These are phyloP conservation scores for Diploscapter pachys DNA, from an alignment of 1,140 invertebrate species.

Conservation along the genomic window DNA sequence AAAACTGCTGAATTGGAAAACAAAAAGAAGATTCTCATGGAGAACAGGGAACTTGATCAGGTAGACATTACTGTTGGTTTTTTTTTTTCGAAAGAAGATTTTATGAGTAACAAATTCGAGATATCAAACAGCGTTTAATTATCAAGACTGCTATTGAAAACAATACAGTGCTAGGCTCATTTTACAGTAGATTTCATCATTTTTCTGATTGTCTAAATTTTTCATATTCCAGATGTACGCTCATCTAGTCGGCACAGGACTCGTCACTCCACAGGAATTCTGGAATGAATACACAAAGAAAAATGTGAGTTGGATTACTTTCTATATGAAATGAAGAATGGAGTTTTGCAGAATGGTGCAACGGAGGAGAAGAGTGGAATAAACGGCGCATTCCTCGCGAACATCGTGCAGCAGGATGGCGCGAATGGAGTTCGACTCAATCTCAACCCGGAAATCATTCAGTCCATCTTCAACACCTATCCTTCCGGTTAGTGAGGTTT, in stretches of 20 bases:
- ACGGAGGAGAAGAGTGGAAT: slow-evolving; percentile 77
- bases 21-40: slow-evolving; percentile 81
- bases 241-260: slow-evolving; percentile 51
- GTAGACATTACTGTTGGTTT: slow-evolving; percentile 20
- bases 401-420: slow-evolving; percentile 78
- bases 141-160: no score
- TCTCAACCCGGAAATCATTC: slow-evolving; percentile 90
- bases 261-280: slow-evolving; percentile 53
- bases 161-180: no score
- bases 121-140: no score
- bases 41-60: slow-evolving; percentile 74
- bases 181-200: no score
- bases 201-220: no score
- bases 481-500: slow-evolving; percentile 69
- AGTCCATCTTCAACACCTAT: slow-evolving; percentile 98
- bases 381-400: slow-evolving; percentile 74
- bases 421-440: slow-evolving; percentile 95
- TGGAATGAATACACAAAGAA: slow-evolving; percentile 42
- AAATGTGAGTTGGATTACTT: slow-evolving; percentile 1
- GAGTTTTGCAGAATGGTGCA: slow-evolving; percentile 62
- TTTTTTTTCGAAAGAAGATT: neutral
- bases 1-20: slow-evolving; percentile 61
- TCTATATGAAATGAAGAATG: neutral
- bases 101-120: no score
- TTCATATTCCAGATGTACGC: slow-evolving; percentile 65